Base-by-base conservation (phyloP, 2,888 invertebrate species). In the Maniola hyperantus region DNA sequence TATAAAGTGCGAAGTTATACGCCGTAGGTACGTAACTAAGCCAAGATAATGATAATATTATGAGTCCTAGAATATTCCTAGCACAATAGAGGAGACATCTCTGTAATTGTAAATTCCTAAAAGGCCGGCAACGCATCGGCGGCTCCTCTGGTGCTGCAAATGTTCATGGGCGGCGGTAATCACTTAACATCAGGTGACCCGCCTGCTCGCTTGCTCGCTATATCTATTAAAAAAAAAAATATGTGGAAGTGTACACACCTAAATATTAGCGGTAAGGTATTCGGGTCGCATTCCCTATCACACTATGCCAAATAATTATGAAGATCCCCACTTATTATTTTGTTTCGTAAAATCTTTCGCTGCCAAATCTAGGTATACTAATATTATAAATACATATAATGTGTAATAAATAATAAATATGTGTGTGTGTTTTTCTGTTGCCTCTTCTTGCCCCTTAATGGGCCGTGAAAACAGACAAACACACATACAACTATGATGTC, bases 261-360 rank as follows among this genome's bases (percentile, higher is more conserved):
- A 63, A 66, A 66, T 63, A 62, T 50, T 57, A 54, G 57, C 57
- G 46, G 39, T 13, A 26, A 44, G 57, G 50, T 63, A 66, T 66
- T 63, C 51, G 44, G 66, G 58, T 66, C 63, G 62, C 66, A 63
- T 66, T 63, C 66, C 65, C 46, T 66, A 20, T 48, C 59, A 44
- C 60, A 18, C 42, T 26, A 33, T 36, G 54, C 50, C 59, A 53
- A 58, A 54, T 65, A 44, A 39, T 57, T 48, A 60, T 36, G 61
- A 61, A 20, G 7, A 50, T 20, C 11, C 18, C 36, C 2, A 39
- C 46, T 6, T 48, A 42, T 5, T n/a, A 48, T 51, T 51, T 51
- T 61, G 39, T 13, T 39, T 34, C 33, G 15, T 59, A 44, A 33
- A 33, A 7, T 59, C 48, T n/a, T 15, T 59, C 42, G 20, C 57